Evolutionary conservation across 2,888 invertebrate genomes (phyloP).

Genomic region (Pammene aurita): DNA sequence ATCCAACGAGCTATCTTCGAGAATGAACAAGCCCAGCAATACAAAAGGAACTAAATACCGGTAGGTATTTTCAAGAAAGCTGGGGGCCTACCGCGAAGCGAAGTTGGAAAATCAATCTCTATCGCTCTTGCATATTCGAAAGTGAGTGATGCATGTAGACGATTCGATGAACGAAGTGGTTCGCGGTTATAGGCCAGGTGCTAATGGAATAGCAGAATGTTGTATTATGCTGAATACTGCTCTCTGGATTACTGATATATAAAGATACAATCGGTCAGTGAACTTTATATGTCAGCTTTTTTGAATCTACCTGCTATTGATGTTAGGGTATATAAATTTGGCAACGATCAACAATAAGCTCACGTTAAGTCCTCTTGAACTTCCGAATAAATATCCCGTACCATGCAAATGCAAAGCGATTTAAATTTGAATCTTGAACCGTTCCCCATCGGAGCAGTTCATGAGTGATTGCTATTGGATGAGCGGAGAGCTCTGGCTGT

Average conservation of each 20-base stretch:
- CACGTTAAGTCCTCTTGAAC: not conserved
- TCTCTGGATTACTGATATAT: too few relatives aligned
- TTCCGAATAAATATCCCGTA: slow-evolving; percentile 1
- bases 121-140: too few relatives aligned
- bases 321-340: slow-evolving; percentile 1
- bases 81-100: too few relatives aligned
- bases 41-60: not conserved
- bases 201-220: too few relatives aligned
- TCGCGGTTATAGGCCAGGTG: too few relatives aligned
- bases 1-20: not conserved
- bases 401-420: not conserved
- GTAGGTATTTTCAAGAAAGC: not conserved
- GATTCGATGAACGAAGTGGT: too few relatives aligned
- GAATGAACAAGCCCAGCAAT: not conserved
- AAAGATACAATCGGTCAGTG: too few relatives aligned
- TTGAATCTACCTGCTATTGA: not conserved
- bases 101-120: too few relatives aligned
- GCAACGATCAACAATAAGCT: slow-evolving; percentile 19
- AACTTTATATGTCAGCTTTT: too few relatives aligned
- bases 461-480: slow-evolving; percentile 85
- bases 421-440: slow-evolving; percentile 77
- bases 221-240: too few relatives aligned
- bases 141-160: too few relatives aligned
- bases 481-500: slow-evolving; percentile 89
- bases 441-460: slow-evolving; percentile 79